Base-by-base conservation (phyloP, 2,888 invertebrate genomes). In the Caenorhabditis sp. region DNA sequence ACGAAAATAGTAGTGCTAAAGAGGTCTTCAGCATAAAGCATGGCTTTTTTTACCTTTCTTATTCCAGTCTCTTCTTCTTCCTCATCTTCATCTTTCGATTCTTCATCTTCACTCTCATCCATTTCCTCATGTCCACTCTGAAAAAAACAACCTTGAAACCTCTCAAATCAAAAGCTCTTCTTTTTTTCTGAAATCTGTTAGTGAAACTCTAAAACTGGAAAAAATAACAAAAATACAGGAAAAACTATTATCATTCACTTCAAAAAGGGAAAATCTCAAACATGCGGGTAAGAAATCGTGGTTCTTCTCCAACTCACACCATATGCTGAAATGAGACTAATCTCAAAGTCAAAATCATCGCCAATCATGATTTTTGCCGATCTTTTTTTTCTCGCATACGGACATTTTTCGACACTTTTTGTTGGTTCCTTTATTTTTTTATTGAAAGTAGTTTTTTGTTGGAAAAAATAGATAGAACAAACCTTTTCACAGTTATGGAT, bases 31-130 rank as follows among this genome's bases (percentile, higher is more conserved):
- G 10, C n/a, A 31, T 31, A 31, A 31, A 7, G 31, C 31, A 10
- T 7, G 10, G 31, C 10, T 31, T 31, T 31, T 4, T 31, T 50
- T 31, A 83, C 83, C 77, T 85, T 85, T 21, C 78, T 66, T 7
- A 84, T 71, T 17, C 84, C 84, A 12, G 69, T 74, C 56, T 80
- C 81, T 50, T 77, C 77, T 43, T 78, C 77, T 27, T 84, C 84
- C 31, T 82, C 83, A 26, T 81, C 81, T 50, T 83, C 81, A 36
- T 81, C 76, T 54, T 81, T 76, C 31, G 66, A 72, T 56, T 80
- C 82, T 43, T 76, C 31, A 4, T 31, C 75, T 20, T 80, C 79
- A 58, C 73, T 73, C 8, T 77, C 69, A 26, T 82, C 82, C 23
- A 73, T 64, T 43, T 82, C 77, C 57, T 82, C 81, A 54, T 81